Base-by-base conservation (phyloP, 2,113 vertebrate genomes). In the Passer domesticus region DNA sequence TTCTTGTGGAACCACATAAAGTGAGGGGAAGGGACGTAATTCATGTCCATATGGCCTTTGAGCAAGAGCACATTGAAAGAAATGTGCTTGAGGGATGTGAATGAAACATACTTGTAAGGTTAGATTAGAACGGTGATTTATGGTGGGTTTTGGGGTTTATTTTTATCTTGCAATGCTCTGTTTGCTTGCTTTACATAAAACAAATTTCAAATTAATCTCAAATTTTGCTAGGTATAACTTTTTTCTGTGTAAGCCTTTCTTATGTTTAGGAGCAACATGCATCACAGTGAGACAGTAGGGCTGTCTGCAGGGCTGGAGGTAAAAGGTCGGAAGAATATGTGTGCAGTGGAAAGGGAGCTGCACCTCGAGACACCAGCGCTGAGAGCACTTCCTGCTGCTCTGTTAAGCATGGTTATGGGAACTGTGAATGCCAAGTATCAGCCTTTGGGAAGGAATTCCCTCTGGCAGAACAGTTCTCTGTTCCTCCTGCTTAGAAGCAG, bases 381-480 rank as follows among this genome's bases (percentile, higher is more conserved):
- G 44, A 50, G 27, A 56, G 15, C 2, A 3, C 22, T 68, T 90
- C 58, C 58, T 73, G 15, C 58, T 69, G 50, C 62, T 91, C 58
- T 52, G 46, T 31, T 44, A n/a, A 66, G 18, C 87, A 49, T 85
- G 8, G 0, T 24, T 46, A 13, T 27, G n/a, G 52, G 53, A 84
- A 21, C 53, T 39, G 25, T 0, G 6, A 44, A 63, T 96, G 77
- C 81, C 82, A 62, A 39, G 33, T 49, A 70, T 53, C 60, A 84
- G 47, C 85, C 62, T 79, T 60, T n/a, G 58, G 85, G 87, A 94
- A 83, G 94, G 82, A 95, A 93, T 93, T 91, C 74, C 90, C 84
- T 78, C 69, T 47, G 87, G 78, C 70, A 69, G 56, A 94, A 43
- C 47, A 79, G 30, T 44, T 37, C 66, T 72, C 41, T 73, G 11